phyloP scores from a whole-genome alignment of 2,797 vertebrate species.

The Eremophila alpestris region DNA sequence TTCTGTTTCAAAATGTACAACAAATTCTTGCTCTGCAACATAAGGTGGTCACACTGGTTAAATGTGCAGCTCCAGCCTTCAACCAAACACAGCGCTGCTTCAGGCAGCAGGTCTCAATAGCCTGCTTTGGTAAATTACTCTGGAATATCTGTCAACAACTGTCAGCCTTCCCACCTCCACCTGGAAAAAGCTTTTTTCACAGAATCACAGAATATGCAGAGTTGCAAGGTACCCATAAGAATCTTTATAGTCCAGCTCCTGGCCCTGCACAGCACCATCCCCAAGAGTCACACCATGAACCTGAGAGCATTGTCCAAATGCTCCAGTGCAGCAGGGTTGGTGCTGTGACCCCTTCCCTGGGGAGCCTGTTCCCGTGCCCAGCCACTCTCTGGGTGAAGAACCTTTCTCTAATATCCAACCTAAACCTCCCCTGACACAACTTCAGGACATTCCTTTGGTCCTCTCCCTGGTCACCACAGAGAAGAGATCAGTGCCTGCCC shows the following conservation, averaged over 20 bases:
- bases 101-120: not conserved
- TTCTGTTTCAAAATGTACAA: not conserved
- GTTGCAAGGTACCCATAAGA: not conserved
- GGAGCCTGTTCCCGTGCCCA: not conserved
- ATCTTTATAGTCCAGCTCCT: not conserved
- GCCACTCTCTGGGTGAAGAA: rapidly evolving
- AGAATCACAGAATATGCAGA: not conserved
- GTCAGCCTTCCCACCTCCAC: rapidly evolving
- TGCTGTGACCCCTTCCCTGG: not conserved
- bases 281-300: not conserved
- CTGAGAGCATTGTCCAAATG: not conserved
- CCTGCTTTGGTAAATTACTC: not conserved
- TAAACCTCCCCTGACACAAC: not conserved
- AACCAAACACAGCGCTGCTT: not conserved
- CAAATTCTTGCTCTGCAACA: not conserved
- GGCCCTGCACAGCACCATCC: not conserved
- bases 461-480: not conserved
- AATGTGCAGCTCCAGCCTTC: not conserved
- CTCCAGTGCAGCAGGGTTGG: not conserved
- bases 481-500: not conserved
- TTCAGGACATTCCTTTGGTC: rapidly evolving
- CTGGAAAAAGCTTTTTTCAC: not conserved
- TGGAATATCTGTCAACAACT: not conserved
- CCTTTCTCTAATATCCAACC: rapidly evolving
- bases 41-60: not conserved